Evolutionary conservation across 2,888 invertebrate species (phyloP).

Genomic region (Acanthosepion esculentum): DNA sequence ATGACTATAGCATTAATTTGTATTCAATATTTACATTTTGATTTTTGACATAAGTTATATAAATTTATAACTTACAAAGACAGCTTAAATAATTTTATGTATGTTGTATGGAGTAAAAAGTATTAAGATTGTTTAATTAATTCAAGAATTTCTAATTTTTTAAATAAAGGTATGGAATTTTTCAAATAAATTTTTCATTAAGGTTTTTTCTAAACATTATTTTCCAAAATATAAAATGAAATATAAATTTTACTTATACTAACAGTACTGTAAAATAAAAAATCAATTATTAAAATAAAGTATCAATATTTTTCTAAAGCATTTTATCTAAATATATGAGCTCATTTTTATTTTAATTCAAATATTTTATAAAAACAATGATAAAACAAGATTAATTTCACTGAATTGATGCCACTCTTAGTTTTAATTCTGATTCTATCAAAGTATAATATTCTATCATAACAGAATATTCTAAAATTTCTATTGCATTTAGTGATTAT

Average conservation of each 20-base stretch:
- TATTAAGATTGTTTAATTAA: not conserved
- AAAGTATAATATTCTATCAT: not conserved
- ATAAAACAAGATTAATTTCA: not conserved
- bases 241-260: not conserved
- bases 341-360: not conserved
- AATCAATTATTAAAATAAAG: not conserved
- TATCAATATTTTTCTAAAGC: not conserved
- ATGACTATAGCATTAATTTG: not conserved
- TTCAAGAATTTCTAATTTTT: not conserved
- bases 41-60: not conserved
- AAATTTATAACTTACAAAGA: not conserved
- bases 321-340: not conserved
- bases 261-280: not conserved
- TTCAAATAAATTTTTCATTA: not conserved
- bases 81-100: not conserved
- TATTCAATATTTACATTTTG: not conserved
- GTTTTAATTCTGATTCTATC: not conserved
- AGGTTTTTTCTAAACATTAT: not conserved
- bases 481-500: not conserved
- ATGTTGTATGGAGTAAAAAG: not conserved
- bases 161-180: not conserved
- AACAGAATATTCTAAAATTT: not conserved
- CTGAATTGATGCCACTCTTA: not conserved
- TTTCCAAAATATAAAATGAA: not conserved
- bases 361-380: not conserved